phyloP scores from a whole-genome alignment of 1,140 invertebrate genomes.

The Magallana gigas region DNA sequence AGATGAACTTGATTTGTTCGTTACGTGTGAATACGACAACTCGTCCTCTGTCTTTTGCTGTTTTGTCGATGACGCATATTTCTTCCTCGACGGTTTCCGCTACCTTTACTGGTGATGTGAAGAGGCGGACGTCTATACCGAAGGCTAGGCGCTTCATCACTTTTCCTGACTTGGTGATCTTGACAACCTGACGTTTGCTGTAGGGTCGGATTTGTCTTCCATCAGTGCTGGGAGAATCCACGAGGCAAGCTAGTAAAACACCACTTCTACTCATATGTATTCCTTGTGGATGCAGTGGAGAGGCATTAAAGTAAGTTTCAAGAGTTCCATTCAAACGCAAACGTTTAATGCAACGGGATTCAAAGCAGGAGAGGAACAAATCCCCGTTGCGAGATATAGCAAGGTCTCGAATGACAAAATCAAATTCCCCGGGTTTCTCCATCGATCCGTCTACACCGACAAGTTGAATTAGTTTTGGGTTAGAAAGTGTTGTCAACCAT shows the following conservation, averaged over 20 bases:
- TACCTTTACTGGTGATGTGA: slow-evolving; percentile 46
- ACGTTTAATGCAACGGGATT: slow-evolving; percentile 42
- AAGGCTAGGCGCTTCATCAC: slow-evolving; percentile 44
- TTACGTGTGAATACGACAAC: slow-evolving; percentile 47
- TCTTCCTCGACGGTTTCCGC: slow-evolving; percentile 50
- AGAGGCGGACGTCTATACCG: slow-evolving; percentile 38
- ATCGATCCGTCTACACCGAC: slow-evolving; percentile 38
- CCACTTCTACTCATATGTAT: slow-evolving; percentile 47
- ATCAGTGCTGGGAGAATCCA: slow-evolving; percentile 32
- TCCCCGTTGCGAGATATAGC: slow-evolving; percentile 44
- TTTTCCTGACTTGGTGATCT: slow-evolving; percentile 44
- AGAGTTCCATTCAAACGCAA: slow-evolving; percentile 45
- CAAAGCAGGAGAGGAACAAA: slow-evolving; percentile 50
- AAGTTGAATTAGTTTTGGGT: slow-evolving; percentile 44
- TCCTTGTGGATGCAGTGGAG: slow-evolving; percentile 48
- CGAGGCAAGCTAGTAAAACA: slow-evolving; percentile 45
- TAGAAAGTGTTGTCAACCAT: slow-evolving; percentile 46
- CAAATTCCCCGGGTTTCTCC: slow-evolving; percentile 40
- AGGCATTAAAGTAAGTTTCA: slow-evolving; percentile 43
- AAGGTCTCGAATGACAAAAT: slow-evolving; percentile 44
- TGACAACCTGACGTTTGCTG: slow-evolving; percentile 49
- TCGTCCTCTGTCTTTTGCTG: slow-evolving; percentile 43
- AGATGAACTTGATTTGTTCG: slow-evolving; percentile 45
- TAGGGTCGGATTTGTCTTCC: slow-evolving; percentile 38
- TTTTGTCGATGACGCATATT: slow-evolving; percentile 46